phyloP scores from a whole-genome alignment of 1,140 invertebrate species.

The Maniola jurtina region DNA sequence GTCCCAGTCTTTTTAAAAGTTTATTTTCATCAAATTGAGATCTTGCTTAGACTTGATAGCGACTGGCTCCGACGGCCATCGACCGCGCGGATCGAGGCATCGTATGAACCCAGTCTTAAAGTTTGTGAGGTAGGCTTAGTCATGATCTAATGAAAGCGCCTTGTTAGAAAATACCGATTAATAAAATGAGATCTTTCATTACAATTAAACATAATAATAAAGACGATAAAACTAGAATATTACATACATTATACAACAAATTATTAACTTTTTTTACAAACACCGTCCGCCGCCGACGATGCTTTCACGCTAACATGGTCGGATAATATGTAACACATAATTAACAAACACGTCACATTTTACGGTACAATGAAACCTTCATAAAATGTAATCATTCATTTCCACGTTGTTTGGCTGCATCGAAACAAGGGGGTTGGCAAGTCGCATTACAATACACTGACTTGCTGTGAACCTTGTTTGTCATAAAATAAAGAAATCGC shows the following conservation, averaged over 20 bases:
- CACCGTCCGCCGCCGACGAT: slow-evolving; percentile 49
- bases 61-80: slow-evolving; percentile 42
- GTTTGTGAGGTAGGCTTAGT: slow-evolving; percentile 79
- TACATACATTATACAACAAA: slow-evolving; percentile 78
- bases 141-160: slow-evolving; percentile 78
- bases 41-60: slow-evolving; percentile 75
- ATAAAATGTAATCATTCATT: slow-evolving; percentile 39
- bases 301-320: slow-evolving; percentile 51
- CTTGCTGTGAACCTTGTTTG: neutral
- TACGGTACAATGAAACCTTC: slow-evolving; percentile 72
- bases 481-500: neutral
- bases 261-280: slow-evolving; percentile 69
- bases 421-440: slow-evolving; percentile 15
- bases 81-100: slow-evolving; percentile 27
- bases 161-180: slow-evolving; percentile 79
- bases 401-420: slow-evolving; percentile 29
- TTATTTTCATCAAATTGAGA: slow-evolving; percentile 79
- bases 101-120: slow-evolving; percentile 56
- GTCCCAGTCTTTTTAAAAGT: slow-evolving; percentile 78
- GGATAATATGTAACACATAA: slow-evolving; percentile 54
- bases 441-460: slow-evolving; percentile 1
- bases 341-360: slow-evolving; percentile 61
- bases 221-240: slow-evolving; percentile 74
- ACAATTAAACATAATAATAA: slow-evolving; percentile 76
- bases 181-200: slow-evolving; percentile 79